phyloP scores from a whole-genome alignment of 2,888 invertebrate genomes.

The Dioctria linearis region DNA sequence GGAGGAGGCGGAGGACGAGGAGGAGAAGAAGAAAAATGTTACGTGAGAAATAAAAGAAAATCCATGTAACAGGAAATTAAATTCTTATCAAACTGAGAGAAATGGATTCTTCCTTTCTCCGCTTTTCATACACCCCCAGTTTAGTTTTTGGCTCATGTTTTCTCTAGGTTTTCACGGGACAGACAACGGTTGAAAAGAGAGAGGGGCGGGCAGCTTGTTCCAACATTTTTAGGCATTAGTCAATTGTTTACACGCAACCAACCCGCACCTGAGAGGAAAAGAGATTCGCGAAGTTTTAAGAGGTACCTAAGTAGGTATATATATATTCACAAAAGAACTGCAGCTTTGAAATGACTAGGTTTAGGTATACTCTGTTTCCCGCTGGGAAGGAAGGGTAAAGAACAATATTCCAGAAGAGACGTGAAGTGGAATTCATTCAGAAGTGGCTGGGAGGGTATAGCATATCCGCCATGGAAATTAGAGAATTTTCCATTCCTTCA shows the following conservation, averaged over 20 bases:
- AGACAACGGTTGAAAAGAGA: too few species aligned
- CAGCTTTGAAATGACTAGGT: conserved; percentile 29
- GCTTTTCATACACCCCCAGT: background rate
- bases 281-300: background rate
- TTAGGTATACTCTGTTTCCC: too few species aligned
- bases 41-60: conserved; percentile 56
- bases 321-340: background rate
- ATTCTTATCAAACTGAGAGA: conserved; percentile 59
- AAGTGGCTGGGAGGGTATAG: conserved; percentile 35
- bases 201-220: background rate
- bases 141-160: conserved; percentile 19
- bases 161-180: background rate
- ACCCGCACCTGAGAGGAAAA: conserved; percentile 27
- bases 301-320: background rate
- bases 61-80: conserved; percentile 59
- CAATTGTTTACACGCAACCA: conserved; percentile 56
- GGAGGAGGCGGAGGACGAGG: conserved; percentile 20
- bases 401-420: background rate
- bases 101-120: conserved; percentile 49
- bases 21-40: conserved; percentile 39
- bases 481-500: conserved; percentile 49
- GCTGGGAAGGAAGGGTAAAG: background rate
- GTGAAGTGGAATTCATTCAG: conserved; percentile 18
- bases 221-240: conserved; percentile 45
- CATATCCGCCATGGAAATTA: conserved; percentile 45